phyloP scores from a whole-genome alignment of 92 coral and sea anemone species.

The Umimayanthus kanabou region DNA sequence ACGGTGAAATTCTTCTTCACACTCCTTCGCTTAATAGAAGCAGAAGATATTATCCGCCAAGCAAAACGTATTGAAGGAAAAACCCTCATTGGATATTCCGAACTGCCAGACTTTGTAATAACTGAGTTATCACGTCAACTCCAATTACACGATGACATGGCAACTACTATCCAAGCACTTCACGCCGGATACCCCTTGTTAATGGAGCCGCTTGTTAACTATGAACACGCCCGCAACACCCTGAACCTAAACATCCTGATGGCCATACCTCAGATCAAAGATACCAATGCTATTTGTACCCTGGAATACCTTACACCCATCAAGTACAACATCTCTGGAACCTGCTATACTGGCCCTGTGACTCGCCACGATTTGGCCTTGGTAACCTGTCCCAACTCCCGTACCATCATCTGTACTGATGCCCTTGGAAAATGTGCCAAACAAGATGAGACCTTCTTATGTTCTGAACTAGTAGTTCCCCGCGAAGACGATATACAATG shows the following conservation, averaged over 20 bases:
- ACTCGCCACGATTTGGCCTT: slow-evolving; percentile 6
- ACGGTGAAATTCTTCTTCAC: slow-evolving; percentile 23
- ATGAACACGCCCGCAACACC: background rate
- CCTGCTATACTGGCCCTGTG: slow-evolving; percentile 40
- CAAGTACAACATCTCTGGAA: slow-evolving; percentile 17
- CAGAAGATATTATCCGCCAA: background rate
- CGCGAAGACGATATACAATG: slow-evolving; percentile 22
- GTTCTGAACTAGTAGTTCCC: background rate
- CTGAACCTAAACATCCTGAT: slow-evolving; percentile 3
- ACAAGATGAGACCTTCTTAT: slow-evolving; percentile 6
- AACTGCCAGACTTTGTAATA: slow-evolving; percentile 13
- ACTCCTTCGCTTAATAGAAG: background rate
- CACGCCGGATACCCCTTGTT: background rate
- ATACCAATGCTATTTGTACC: slow-evolving; percentile 33
- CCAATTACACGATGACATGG: background rate
- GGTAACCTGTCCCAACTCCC: slow-evolving; percentile 36
- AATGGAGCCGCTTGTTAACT: background rate
- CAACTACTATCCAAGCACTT: background rate
- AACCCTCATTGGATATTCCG: background rate
- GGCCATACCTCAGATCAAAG: slow-evolving; percentile 36
- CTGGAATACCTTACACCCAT: slow-evolving; percentile 36
- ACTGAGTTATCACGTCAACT: background rate
- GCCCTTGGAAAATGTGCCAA: slow-evolving; percentile 30
- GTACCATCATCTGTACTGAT: background rate
- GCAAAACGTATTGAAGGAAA: slow-evolving; percentile 9